Percentiles rank a stretch among this genome's conserved stretches.
phyloP scores from a whole-genome alignment of 2,113 vertebrate genomes.

The Microcebus lehilahytsara region DNA sequence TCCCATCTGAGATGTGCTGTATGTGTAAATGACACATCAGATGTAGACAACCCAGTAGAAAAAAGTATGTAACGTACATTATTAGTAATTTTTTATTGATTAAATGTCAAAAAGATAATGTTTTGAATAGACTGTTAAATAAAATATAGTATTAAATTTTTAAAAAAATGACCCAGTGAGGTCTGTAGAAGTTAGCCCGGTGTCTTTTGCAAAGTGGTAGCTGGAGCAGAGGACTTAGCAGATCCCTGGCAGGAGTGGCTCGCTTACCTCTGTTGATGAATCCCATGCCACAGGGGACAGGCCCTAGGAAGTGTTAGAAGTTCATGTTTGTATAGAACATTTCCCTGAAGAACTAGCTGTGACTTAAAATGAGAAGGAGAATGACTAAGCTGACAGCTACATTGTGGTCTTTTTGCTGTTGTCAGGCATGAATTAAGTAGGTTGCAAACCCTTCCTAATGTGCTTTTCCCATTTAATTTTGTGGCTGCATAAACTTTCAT shows the following conservation, averaged over 20 bases:
- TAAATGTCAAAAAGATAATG: no score
- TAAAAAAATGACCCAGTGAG: not conserved
- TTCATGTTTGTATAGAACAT: not conserved
- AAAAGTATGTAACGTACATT: no score
- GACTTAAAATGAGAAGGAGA: not conserved
- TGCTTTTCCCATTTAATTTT: conserved; percentile 57
- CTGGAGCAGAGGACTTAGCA: no score
- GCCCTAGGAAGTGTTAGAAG: not conserved
- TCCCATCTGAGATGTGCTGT: no score
- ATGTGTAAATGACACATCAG: no score
- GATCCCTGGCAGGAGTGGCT: not conserved
- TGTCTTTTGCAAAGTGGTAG: not conserved
- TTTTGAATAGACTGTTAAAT: no score
- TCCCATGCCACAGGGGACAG: not conserved
- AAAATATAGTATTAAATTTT: not conserved
- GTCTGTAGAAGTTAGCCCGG: not conserved
- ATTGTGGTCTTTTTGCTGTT: not conserved
- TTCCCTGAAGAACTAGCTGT: not conserved
- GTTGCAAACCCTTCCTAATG: conserved; percentile 33
- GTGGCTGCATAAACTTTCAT: conserved; percentile 68
- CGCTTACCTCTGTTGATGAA: not conserved
- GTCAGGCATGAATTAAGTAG: conserved; percentile 47
- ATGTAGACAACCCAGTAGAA: no score
- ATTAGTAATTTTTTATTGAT: no score
- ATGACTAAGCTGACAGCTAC: not conserved